phyloP scores from a whole-genome alignment of 2,888 invertebrate species.

The Nasonia oneida region DNA sequence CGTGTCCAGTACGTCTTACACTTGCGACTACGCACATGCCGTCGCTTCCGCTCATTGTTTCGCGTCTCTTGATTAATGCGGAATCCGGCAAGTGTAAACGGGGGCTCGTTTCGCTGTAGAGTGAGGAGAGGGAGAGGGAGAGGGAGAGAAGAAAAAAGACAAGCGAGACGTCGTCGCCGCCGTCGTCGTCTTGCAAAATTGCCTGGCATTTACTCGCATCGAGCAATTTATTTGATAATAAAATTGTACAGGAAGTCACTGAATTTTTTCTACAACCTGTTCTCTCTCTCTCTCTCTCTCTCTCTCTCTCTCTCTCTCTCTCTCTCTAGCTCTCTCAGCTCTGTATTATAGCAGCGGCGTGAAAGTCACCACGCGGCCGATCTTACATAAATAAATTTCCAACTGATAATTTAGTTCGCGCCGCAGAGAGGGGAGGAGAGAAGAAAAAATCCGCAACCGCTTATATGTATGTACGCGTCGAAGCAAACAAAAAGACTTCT shows the following conservation, averaged over 20 bases:
- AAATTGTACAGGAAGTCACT: slow-evolving; percentile 57
- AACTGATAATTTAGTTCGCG: not conserved
- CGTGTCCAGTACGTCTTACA: not conserved
- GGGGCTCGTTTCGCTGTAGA: not conserved
- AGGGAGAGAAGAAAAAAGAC: slow-evolving; percentile 33
- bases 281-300: slow-evolving; percentile 4
- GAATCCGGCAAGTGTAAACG: slow-evolving; percentile 45
- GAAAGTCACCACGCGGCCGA: not conserved
- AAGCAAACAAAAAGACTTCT: not conserved
- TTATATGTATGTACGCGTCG: not conserved
- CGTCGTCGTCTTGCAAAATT: slow-evolving; percentile 38
- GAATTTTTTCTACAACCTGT: slow-evolving; percentile 34
- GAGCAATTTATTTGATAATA: slow-evolving; percentile 58
- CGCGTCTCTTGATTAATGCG: slow-evolving; percentile 10
- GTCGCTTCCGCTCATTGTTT: not conserved
- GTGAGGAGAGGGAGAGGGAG: not conserved
- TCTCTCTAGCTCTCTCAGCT: not conserved
- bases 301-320: not conserved
- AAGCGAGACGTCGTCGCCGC: not conserved
- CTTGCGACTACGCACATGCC: slow-evolving; percentile 1
- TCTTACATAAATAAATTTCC: slow-evolving; percentile 44
- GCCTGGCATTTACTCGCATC: slow-evolving; percentile 56
- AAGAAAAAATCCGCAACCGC: not conserved
- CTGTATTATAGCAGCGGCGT: not conserved
- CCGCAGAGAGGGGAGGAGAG: not conserved